Evolutionary conservation across 1,140 invertebrate genomes (phyloP).

Genomic region (Maniola jurtina): DNA sequence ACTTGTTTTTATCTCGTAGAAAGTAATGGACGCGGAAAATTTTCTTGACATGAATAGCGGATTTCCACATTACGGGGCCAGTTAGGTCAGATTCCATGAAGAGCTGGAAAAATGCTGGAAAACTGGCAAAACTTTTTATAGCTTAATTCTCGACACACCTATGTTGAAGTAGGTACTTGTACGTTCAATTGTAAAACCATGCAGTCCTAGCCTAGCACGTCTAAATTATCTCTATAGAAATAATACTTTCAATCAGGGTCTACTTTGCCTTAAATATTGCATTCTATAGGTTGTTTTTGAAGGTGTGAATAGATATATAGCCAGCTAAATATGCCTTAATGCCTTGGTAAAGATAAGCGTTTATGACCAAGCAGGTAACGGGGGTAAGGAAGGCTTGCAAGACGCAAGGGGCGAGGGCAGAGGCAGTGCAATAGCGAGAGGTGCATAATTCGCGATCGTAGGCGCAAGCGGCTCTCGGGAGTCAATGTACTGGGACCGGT

Average conservation of each 20-base stretch:
- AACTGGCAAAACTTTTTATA: not conserved
- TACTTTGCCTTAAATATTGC: too few relatives aligned
- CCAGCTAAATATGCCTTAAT: too few relatives aligned
- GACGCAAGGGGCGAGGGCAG: constrained; percentile 16
- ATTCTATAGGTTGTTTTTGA: too few relatives aligned
- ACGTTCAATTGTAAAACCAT: too few relatives aligned
- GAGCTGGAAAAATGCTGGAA: not conserved
- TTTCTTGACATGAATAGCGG: constrained; percentile 11
- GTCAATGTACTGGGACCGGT: constrained; percentile 75
- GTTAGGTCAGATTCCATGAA: constrained; percentile 6
- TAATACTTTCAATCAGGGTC: too few relatives aligned
- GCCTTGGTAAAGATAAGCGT: constrained; percentile 25
- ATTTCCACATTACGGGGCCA: constrained; percentile 16
- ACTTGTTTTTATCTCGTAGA: constrained; percentile 13
- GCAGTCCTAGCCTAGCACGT: too few relatives aligned
- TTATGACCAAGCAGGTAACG: constrained; percentile 18
- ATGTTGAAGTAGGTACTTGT: too few relatives aligned
- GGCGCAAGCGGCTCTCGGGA: constrained; percentile 61
- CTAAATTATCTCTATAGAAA: too few relatives aligned
- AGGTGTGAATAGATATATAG: too few relatives aligned
- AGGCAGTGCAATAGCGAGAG: constrained; percentile 43
- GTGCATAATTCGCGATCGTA: constrained; percentile 62
- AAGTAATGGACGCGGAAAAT: constrained; percentile 12
- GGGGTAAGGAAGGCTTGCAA: not conserved
- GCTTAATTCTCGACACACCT: not conserved